Base-by-base conservation (phyloP, 2,113 vertebrate genomes). In the Centropristis striata region DNA sequence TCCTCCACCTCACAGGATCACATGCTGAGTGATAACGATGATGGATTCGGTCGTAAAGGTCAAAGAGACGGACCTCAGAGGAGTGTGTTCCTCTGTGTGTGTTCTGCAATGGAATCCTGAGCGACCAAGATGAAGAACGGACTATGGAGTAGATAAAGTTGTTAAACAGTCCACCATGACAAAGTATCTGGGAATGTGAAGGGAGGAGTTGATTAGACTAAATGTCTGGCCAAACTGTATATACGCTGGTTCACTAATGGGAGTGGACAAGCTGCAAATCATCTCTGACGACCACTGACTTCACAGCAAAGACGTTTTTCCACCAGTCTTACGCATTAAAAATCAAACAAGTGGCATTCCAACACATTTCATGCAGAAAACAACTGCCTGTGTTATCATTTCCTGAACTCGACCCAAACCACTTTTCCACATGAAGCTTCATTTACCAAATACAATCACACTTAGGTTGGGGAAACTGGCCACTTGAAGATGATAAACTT, bases 171-270 rank as follows among this genome's bases (percentile, higher is more conserved):
- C 57, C 32, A 39, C 63, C 37, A 41, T 89, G 85, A 88, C 71
- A 51, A 64, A 75, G 63, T 44, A 54, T 75, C 13, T 39, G 66
- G 87, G 79, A 88, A 91, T 78, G 84, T 36, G 64, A 66, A 51
- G 71, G 83, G 64, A 88, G 74, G 77, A 81, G 18, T 6, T 71
- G 88, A 90, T 90, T 83, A 76, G 44, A 75, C 79, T 44, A 23
- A 41, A 57, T 1, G 79, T 89, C 77, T 75, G 46, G 61, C 78
- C 75, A 86, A 73, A 57, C 65, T 50, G 20, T 39, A 27, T 64
- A 65, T 32, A 27, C 1, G 0, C 69, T 11, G 50, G 39, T 75
- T 67, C 23, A 59, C 27, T 46, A 78, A 86, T 66, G 60, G 57
- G 59, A 82, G 64, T 8, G 21, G 36, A 54, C n/a, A 23, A 50